Evolutionary conservation across 2,888 invertebrate species (phyloP).

Genomic region (Bruchidius siliquastri): DNA sequence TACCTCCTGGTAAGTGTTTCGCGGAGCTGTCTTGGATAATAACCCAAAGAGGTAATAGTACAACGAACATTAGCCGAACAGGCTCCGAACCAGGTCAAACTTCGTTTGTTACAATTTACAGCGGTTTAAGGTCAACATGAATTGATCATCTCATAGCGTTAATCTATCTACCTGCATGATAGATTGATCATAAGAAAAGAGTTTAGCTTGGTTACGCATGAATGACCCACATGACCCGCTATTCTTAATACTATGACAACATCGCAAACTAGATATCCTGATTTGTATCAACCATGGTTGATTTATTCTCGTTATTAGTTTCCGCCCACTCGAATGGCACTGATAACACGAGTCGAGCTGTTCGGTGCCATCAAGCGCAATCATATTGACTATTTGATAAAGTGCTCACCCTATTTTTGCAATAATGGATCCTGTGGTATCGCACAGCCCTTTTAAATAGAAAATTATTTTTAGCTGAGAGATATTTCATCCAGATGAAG

Average conservation of each 20-base stretch:
- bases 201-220: too few relatives aligned
- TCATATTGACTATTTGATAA: not conserved
- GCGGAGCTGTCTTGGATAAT: too few relatives aligned
- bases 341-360: not conserved
- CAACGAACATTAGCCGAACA: too few relatives aligned
- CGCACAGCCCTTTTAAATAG: not conserved
- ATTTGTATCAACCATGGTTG: not conserved
- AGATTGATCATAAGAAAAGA: too few relatives aligned
- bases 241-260: not conserved
- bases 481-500: not conserved
- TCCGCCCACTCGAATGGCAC: not conserved
- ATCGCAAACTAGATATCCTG: not conserved
- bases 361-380: not conserved
- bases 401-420: not conserved
- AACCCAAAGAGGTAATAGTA: too few relatives aligned
- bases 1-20: too few relatives aligned
- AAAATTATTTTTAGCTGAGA: not conserved
- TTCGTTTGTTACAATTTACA: too few relatives aligned
- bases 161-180: too few relatives aligned
- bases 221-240: too few relatives aligned
- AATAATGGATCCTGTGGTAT: not conserved
- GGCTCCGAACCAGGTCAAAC: too few relatives aligned
- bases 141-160: too few relatives aligned
- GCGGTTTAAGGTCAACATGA: too few relatives aligned
- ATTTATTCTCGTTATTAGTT: not conserved